Evolutionary conservation across 2,888 invertebrate genomes (phyloP), one percentile per base, ranked within the genome.

Genomic region (Hylaea fasciaria): DNA sequence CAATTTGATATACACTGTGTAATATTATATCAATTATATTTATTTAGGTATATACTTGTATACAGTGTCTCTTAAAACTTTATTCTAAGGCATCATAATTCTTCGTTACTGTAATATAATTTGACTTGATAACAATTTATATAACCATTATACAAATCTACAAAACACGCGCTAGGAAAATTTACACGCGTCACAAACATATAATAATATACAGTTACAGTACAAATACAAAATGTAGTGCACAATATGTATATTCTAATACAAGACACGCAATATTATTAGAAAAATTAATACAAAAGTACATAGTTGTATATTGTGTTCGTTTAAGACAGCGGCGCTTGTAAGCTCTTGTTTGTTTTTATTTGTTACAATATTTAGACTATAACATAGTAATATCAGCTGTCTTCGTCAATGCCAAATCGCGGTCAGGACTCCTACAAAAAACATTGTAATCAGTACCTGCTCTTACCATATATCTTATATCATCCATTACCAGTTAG

Each of bases 401-500:
- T 68, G 82, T 80, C 84, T 83, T 86, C 82, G 81, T 73, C 71
- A 84, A 69, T 70, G 80, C 77, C 66, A 87, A 74, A 47, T 81
- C 76, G 67, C 82, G 86, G 66, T 85, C 87, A 14, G 90, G 89
- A 66, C 89, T 89, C 88, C 89, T 89, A 73, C 76, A 69, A 77
- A 69, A 65, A 62, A 65, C 14, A 57, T 57, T 59, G 13, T 10
- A 53, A 64, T 65, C 47, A 62, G 52, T 52, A 14, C 11, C n/a
- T 12, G 0, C n/a, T 14, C 11, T 35, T 22, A 9, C 39, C 13
- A 32, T 39, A 22, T 17, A 44, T 22, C 22, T 0, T 28, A 44
- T 5, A 5, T 12, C n/a, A 44, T 22, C 44, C 44, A 8, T 44
- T 22, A 44, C 44, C 44, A 44, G 28, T 7, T 44, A 14, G 14